Conservation (phyloP, 2,797 vertebrate species). For the Lacerta agilis region DNA sequence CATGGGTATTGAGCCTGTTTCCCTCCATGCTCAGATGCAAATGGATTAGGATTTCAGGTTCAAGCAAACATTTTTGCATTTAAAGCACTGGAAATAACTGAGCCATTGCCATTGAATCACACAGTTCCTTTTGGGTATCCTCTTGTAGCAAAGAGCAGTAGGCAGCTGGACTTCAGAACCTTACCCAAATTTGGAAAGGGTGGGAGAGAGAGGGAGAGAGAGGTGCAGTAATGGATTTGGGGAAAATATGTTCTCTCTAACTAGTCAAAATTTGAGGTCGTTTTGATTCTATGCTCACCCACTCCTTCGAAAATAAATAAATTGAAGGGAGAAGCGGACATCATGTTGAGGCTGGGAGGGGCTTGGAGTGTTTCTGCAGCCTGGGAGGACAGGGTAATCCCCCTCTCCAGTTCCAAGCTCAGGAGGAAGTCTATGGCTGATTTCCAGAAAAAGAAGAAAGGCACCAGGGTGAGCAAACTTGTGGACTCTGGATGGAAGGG, state of each 20-base stretch:
- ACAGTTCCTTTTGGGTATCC: background rate
- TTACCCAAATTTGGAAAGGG: too few species aligned
- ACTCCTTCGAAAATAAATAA: too few species aligned
- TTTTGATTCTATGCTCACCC: background rate
- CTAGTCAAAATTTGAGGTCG: too few species aligned
- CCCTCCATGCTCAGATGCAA: background rate
- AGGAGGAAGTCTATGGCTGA: too few species aligned
- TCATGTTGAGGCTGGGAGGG: background rate
- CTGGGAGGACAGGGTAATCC: background rate
- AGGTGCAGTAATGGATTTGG: too few species aligned
- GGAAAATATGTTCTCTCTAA: background rate
- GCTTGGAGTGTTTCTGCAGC: too few species aligned
- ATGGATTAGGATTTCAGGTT: background rate
- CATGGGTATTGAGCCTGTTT: background rate
- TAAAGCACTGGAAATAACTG: background rate
- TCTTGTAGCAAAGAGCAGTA: background rate
- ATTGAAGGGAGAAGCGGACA: background rate
- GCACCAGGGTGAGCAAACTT: background rate
- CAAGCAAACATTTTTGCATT: background rate
- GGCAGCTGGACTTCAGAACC: background rate
- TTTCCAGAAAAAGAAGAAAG: background rate
- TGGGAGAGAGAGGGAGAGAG: background rate
- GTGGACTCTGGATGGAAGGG: background rate
- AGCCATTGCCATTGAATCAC: background rate
- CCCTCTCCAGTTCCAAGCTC: background rate